Evolutionary conservation across 1,140 invertebrate genomes (phyloP).

Genomic region (Heliothis virescens): DNA sequence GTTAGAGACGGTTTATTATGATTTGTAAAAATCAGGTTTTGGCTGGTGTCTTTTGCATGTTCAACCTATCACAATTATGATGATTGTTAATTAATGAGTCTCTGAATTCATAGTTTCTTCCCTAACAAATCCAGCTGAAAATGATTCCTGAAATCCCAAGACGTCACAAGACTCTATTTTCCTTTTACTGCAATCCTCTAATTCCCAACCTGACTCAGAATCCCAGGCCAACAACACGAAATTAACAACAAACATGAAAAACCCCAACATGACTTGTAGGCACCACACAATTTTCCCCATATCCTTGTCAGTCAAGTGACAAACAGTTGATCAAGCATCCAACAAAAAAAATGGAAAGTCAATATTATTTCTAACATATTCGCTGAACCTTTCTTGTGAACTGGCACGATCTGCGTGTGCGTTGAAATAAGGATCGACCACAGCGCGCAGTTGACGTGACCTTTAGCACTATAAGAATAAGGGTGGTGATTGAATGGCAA

Average conservation of each 20-base stretch:
- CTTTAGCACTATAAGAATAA: neutral
- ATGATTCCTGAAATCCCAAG: neutral
- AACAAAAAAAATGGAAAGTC: conserved; percentile 32
- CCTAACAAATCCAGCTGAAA: neutral
- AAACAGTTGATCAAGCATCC: conserved; percentile 6
- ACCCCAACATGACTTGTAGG: neutral
- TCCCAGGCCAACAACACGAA: neutral
- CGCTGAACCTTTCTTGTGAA: conserved; percentile 42
- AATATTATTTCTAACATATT: conserved; percentile 43
- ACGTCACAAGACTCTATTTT: neutral
- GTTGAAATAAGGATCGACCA: conserved; percentile 39
- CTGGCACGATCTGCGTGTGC: conserved; percentile 44
- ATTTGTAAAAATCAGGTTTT: too few relatives aligned
- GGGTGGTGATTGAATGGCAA: neutral
- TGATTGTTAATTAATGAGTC: neutral
- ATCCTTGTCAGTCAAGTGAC: neutral
- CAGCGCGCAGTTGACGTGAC: neutral
- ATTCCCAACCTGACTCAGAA: neutral
- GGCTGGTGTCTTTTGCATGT: too few relatives aligned
- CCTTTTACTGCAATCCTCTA: neutral
- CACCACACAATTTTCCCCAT: neutral
- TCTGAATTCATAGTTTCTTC: neutral
- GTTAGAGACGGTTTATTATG: too few relatives aligned
- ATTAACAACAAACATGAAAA: too few relatives aligned
- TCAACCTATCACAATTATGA: too few relatives aligned